These are phyloP conservation scores for Nannospalax galili DNA, from an alignment of 2,113 vertebrate species.

Conservation along the genomic window DNA sequence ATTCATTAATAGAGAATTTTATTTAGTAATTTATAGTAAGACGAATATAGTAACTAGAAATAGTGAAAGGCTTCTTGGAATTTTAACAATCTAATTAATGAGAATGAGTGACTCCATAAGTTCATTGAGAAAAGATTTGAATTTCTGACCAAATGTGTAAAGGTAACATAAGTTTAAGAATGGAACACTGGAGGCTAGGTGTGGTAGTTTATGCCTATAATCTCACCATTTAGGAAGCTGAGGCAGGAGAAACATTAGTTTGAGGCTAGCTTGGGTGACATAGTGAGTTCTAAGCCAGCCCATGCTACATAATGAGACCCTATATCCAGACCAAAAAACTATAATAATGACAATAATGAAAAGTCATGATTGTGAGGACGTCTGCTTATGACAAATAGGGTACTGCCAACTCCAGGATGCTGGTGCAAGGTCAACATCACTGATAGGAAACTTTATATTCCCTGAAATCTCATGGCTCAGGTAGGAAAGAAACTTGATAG, in stretches of 20 bases:
- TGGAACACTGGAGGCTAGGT: neutral
- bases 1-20: neutral
- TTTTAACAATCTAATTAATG: conserved; percentile 39
- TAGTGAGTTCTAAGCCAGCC: neutral
- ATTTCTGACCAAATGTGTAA: conserved; percentile 38
- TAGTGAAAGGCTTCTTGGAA: conserved; percentile 18
- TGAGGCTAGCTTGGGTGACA: neutral
- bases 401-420: neutral
- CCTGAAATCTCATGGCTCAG: neutral
- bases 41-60: conserved; percentile 26
- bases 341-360: neutral
- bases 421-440: neutral
- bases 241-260: neutral
- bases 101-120: neutral
- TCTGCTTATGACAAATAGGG: neutral
- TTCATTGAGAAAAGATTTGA: conserved; percentile 26
- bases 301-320: too few relatives aligned
- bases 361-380: neutral
- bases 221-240: neutral
- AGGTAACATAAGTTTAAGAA: neutral
- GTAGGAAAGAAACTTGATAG: neutral
- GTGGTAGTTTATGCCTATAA: too few relatives aligned
- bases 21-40: conserved; percentile 23
- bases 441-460: conserved; percentile 6
- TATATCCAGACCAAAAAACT: neutral